Percentiles rank a stretch among this genome's conserved stretches.
Conservation (phyloP, 2,888 invertebrate species). For the Eupeodes luniger region DNA sequence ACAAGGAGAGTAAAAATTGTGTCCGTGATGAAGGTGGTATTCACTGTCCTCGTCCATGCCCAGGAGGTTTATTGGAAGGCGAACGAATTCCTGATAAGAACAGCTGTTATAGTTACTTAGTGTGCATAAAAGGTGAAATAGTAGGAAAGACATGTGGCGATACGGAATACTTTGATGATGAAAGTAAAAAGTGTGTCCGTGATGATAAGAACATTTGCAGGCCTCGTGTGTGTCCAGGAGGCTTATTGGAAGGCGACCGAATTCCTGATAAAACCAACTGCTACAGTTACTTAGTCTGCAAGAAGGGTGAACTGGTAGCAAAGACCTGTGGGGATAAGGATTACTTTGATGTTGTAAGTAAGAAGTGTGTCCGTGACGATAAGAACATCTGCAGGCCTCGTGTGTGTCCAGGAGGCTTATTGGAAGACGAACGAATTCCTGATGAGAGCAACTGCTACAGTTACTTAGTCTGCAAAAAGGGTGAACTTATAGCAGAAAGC, state of each 20-base stretch:
- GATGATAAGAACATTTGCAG: constrained; percentile 51
- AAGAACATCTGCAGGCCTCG: too few relatives aligned
- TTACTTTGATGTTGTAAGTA: constrained; percentile 53
- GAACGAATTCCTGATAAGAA: constrained; percentile 52
- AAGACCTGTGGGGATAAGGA: constrained; percentile 58
- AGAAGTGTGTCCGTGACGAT: constrained; percentile 54
- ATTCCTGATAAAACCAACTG: constrained; percentile 65
- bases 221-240: too few relatives aligned
- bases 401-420: too few relatives aligned
- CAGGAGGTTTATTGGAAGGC: constrained; percentile 47
- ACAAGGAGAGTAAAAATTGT: constrained; percentile 31
- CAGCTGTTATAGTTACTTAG: constrained; percentile 32
- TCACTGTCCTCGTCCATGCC: neutral
- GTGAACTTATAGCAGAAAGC: constrained; percentile 22
- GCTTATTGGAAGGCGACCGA: neutral
- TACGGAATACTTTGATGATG: constrained; percentile 17
- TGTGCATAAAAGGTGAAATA: constrained; percentile 16
- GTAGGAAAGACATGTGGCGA: neutral
- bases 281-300: constrained; percentile 77
- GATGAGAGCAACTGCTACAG: constrained; percentile 1
- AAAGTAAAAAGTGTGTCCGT: neutral
- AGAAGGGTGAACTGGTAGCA: constrained; percentile 41
- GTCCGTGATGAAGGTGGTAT: constrained; percentile 38
- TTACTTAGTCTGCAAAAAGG: constrained; percentile 44
- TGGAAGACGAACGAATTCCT: too few relatives aligned